Base-by-base conservation (phyloP, 1,140 invertebrate genomes). In the Cyrtorhinus lividipennis region DNA sequence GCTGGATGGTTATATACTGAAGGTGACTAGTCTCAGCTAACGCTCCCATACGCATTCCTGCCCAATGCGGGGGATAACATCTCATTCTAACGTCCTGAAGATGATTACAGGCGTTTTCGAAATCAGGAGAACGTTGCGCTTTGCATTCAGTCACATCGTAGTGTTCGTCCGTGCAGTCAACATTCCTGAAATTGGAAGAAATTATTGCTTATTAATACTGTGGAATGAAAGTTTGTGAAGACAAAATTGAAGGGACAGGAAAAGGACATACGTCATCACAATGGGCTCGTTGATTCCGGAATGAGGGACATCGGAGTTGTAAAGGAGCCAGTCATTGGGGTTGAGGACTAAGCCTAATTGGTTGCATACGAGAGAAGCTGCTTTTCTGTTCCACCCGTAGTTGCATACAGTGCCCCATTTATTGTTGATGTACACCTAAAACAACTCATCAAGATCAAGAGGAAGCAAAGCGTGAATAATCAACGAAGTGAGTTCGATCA, bases 381-480 rank as follows among this genome's bases (percentile, higher is more conserved):
- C 87, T 53, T 83, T 78, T n/a, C 91, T 85, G 56, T 84, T 95
- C 93, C 95, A 99, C 24, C 86, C 88, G 72, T 98, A 90, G 76
- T 92, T 92, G 71, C 96, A 99, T 2, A 99, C 90, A 0, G 93
- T 96, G 56, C 95, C 95, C 95, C 96, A 99, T 73, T 84, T 83
- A 18, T 85, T 81, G 64, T 86, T 83, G 5, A 96, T 77, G 68
- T 83, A 79, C 0, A 89, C 79, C 76, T 88, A 75, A 12, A 79
- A 68, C n/a, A 59, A 59, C 22, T 48, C 18, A 57, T 30, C 53
- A 65, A 24, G 18, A 20, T 18, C 18, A 59, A 0, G 5, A 38
- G 23, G 46, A 10, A 63, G 15, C 61, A n/a, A n/a, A n/a, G n/a
- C n/a, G n/a, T n/a, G n/a, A n/a, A n/a, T n/a, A n/a, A n/a, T n/a